Evolutionary conservation across 1,140 invertebrate species (phyloP).

Genomic region (Hestina assimilis): DNA sequence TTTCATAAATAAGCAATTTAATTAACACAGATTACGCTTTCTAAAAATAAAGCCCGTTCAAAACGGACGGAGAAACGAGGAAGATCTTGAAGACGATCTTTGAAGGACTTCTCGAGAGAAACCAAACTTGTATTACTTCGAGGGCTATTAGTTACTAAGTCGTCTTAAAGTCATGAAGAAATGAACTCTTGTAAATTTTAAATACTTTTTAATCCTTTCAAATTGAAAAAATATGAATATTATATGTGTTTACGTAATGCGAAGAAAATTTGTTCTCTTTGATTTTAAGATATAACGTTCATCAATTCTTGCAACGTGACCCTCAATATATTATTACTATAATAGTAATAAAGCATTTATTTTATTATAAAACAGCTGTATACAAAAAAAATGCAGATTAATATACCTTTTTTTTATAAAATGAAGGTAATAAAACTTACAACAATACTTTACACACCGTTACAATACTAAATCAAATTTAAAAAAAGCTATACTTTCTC

Average conservation of each 20-base stretch:
- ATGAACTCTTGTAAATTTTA: too few species aligned
- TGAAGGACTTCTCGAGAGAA: conserved; percentile 18
- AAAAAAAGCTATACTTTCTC: conserved; percentile 43
- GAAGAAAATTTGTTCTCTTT: too few species aligned
- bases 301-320: too few species aligned
- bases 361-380: neutral
- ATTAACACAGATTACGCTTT: neutral
- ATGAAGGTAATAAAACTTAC: neutral
- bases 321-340: neutral
- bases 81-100: conserved; percentile 16
- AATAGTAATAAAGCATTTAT: too few species aligned
- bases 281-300: too few species aligned
- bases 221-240: too few species aligned
- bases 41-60: neutral
- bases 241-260: too few species aligned
- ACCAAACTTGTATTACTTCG: conserved; percentile 12
- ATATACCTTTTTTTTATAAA: neutral
- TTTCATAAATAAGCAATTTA: neutral
- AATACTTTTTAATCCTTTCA: too few species aligned
- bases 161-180: neutral
- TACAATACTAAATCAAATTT: conserved; percentile 54
- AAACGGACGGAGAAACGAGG: conserved; percentile 1
- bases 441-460: conserved; percentile 24
- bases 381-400: neutral
- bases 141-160: conserved; percentile 9